Evolutionary conservation across 2,888 invertebrate species (phyloP), one percentile per base, ranked within the genome.

Genomic region (Drosophila gaucha): DNA sequence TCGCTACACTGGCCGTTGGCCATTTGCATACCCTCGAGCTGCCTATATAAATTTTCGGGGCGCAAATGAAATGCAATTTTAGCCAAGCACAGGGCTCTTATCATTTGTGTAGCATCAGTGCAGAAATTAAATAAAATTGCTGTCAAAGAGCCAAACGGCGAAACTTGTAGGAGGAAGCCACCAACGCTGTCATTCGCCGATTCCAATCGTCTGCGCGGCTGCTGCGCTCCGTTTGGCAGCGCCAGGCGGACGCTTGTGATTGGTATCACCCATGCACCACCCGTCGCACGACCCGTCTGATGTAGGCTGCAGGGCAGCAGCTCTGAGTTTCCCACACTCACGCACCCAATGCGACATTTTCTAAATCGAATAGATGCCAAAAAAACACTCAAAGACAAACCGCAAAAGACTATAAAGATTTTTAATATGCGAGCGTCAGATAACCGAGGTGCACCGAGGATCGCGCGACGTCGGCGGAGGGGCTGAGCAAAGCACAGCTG

Each of bases 321-420:
- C 9, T 24, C 36, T 46, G 30, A 39, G 56, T 67, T 82, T 83
- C 82, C 86, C 82, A 83, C 82, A 83, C 78, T 86, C 78, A 86
- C 86, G 86, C 86, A 82, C 69, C 63, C 71, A 77, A 67, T 69
- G 76, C 71, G 68, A 78, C 78, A 79, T 79, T 79, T 78, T 86
- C 85, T 84, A 86, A 86, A 84, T 86, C 84, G 76, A 86, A 85
- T 82, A 82, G 72, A 82, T 82, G 80, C 80, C 80, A 80, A 85
- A 79, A 18, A 36, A 30, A 39, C 59, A 72, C 73, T 73, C 80
- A 79, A 80, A 82, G 86, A 71, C 83, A 83, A 87, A 84, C 83
- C 83, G 86, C 85, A 85, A 87, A 78, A 83, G 76, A 78, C 86
- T 82, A 82, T 85, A 84, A 84, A 87, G 80, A 78, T 78, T 78